Conservation (phyloP, 2,888 invertebrate genomes). For the Plebejus melissa region DNA sequence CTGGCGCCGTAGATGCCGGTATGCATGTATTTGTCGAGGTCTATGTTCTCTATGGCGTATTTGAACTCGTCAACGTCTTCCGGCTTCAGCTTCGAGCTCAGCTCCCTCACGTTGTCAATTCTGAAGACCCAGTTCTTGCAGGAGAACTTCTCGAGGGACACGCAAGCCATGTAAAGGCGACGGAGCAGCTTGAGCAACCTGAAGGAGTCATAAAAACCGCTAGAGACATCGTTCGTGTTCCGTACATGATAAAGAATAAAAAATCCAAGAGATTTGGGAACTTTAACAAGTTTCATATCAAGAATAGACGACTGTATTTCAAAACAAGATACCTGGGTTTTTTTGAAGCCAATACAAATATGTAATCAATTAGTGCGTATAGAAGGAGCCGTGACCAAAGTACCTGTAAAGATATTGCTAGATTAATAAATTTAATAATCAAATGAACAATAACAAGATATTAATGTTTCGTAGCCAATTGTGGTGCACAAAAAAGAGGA, state of each 20-base stretch:
- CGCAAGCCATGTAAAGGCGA: conserved; percentile 1
- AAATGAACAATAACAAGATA: too few relatives aligned
- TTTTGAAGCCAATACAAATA: neutral
- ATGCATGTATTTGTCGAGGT: conserved; percentile 70
- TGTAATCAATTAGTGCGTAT: neutral
- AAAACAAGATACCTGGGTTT: conserved; percentile 8
- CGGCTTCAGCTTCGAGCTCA: conserved; percentile 69
- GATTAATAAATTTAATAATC: neutral
- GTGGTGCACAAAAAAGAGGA: too few relatives aligned
- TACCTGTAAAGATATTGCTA: neutral
- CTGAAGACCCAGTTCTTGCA: neutral
- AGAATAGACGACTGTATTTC: neutral
- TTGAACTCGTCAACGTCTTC: conserved; percentile 77
- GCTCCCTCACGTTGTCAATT: conserved; percentile 36
- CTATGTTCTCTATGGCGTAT: conserved; percentile 75
- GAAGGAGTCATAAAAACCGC: neutral
- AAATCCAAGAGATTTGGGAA: neutral
- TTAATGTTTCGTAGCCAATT: too few relatives aligned
- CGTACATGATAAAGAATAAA: neutral
- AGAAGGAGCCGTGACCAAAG: conserved; percentile 11
- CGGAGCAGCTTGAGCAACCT: conserved; percentile 1
- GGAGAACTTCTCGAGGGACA: neutral
- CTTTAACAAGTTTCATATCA: neutral
- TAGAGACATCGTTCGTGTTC: neutral
- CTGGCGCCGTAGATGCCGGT: conserved; percentile 81